A percentile compares a stretch with the other conserved stretches of the same genome.
These are phyloP conservation scores for Triplophysa tibetana DNA, from an alignment of 2,113 vertebrate genomes.

Conservation along the genomic window DNA sequence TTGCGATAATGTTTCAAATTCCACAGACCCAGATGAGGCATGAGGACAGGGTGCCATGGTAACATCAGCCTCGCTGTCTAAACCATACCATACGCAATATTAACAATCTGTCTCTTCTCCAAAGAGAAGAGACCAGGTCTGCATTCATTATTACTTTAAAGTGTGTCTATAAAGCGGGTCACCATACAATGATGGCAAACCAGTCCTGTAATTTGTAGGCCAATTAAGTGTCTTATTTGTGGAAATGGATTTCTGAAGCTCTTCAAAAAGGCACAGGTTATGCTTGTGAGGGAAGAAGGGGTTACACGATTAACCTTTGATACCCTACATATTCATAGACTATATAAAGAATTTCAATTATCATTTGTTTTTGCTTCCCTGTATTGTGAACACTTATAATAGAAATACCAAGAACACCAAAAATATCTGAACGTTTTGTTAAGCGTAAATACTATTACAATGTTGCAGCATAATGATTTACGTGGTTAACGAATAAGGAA, in stretches of 20 bases:
- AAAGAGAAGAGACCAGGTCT: slow-evolving; percentile 9
- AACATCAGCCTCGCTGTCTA: slow-evolving; percentile 32
- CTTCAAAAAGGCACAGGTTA: too few relatives aligned
- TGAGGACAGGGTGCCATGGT: slow-evolving; percentile 47
- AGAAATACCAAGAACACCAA: not conserved
- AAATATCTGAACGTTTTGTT: not conserved
- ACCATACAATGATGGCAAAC: too few relatives aligned
- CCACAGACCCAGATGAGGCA: slow-evolving; percentile 24
- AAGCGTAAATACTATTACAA: not conserved
- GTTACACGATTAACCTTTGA: not conserved
- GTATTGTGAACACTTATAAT: too few relatives aligned
- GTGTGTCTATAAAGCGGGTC: not conserved
- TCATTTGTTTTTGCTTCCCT: not conserved
- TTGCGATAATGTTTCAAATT: slow-evolving; percentile 26
- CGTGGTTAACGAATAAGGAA: not conserved
- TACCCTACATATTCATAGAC: not conserved
- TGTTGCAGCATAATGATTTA: not conserved
- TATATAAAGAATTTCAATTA: not conserved
- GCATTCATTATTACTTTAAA: slow-evolving; percentile 1
- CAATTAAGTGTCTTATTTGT: not conserved
- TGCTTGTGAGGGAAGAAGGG: not conserved
- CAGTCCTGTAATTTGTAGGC: not conserved
- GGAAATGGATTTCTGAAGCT: not conserved
- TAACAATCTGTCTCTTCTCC: slow-evolving; percentile 14
- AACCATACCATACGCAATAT: slow-evolving; percentile 11